Evolutionary conservation across 2,888 invertebrate genomes (phyloP).

Genomic region (Latrodectus elegans): DNA sequence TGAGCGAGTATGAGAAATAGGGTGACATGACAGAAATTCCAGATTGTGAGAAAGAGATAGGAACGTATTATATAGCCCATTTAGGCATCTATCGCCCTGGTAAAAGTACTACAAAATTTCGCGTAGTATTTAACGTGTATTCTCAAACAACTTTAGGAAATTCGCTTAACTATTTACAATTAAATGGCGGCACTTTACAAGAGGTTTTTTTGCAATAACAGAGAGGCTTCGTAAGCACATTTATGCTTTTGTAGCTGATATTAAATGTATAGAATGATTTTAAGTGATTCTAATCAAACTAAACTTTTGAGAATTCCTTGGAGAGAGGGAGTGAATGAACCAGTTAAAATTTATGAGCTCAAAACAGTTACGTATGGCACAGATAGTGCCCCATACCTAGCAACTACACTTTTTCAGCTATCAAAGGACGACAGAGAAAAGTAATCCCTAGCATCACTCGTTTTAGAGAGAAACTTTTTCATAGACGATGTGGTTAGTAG

Average conservation of each 20-base stretch:
- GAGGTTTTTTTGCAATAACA: neutral
- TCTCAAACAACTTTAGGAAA: neutral
- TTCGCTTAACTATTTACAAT: neutral
- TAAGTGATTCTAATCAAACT: neutral
- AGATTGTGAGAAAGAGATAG: no score
- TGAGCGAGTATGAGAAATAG: no score
- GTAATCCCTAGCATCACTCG: neutral
- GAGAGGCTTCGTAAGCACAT: neutral
- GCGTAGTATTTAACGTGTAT: neutral
- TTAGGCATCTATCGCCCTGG: neutral
- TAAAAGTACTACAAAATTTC: neutral
- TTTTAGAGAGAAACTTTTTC: slow-evolving; percentile 1
- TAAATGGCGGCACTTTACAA: neutral
- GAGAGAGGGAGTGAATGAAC: neutral
- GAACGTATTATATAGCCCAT: no score
- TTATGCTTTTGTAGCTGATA: neutral
- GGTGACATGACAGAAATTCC: no score
- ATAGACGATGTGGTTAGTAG: neutral
- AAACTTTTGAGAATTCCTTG: neutral
- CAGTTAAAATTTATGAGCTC: neutral
- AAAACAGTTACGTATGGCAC: neutral
- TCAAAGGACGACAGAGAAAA: neutral
- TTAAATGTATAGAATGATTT: neutral
- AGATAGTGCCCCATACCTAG: no score
- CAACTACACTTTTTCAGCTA: neutral